phyloP scores from a whole-genome alignment of 2,888 invertebrate genomes.

The Dilophus febrilis region DNA sequence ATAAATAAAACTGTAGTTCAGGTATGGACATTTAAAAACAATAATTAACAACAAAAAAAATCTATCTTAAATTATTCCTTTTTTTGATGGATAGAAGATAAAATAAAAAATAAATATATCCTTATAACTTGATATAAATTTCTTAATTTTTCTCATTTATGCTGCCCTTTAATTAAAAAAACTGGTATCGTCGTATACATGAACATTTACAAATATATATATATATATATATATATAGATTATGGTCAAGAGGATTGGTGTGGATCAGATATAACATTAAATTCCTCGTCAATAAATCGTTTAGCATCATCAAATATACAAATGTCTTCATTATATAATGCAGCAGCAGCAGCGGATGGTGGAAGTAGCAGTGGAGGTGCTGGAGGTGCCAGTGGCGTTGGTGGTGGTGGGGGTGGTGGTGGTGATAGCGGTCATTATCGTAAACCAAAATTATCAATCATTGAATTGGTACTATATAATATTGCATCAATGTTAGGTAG shows the following conservation, averaged over 20 bases:
- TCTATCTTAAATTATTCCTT: no score
- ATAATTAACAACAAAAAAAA: no score
- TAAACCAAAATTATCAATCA: slow-evolving; percentile 28
- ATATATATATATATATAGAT: no score
- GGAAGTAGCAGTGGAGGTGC: background rate
- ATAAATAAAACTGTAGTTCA: no score
- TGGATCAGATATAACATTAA: slow-evolving; percentile 10
- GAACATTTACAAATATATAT: no score
- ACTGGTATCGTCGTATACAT: no score
- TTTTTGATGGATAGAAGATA: no score
- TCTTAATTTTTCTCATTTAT: slow-evolving; percentile 2
- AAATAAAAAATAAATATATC: no score
- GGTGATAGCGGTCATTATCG: slow-evolving; percentile 8
- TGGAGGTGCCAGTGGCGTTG: slow-evolving; percentile 20
- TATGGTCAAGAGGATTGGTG: slow-evolving; percentile 28
- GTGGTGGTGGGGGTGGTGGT: background rate
- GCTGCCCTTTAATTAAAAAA: background rate
- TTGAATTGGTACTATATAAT: slow-evolving; percentile 53
- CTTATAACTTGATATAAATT: no score
- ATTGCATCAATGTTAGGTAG: slow-evolving; percentile 83
- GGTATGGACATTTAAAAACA: no score
- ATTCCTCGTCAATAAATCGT: slow-evolving; percentile 4
- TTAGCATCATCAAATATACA: slow-evolving; percentile 36
- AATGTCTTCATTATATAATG: slow-evolving; percentile 66
- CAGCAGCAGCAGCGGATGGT: no score